These are phyloP conservation scores for Hypocryptadius cinnamomeus DNA, from an alignment of 2,113 vertebrate species.

Conservation along the genomic window DNA sequence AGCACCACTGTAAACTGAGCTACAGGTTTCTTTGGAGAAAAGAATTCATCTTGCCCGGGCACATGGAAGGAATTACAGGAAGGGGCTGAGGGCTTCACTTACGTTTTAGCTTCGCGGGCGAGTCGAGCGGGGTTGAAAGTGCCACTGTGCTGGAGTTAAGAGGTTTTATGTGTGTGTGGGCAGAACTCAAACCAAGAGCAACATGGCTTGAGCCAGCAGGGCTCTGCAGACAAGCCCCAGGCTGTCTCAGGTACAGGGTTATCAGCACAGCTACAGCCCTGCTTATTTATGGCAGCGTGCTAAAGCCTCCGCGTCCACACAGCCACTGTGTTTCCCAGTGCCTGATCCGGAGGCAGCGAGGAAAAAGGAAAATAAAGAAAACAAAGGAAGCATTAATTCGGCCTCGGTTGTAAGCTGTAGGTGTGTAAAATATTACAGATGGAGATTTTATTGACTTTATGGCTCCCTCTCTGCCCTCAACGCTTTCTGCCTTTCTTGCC, in stretches of 20 bases:
- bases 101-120: not conserved
- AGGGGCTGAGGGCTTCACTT: not conserved
- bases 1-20: slow-evolving; percentile 30
- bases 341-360: not conserved
- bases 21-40: not conserved
- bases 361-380: not conserved
- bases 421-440: not conserved
- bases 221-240: slow-evolving; percentile 2
- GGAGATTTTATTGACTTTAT: not conserved
- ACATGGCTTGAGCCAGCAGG: slow-evolving; percentile 5
- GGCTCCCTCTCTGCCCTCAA: not conserved
- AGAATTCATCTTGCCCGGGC: slow-evolving; percentile 13
- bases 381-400: slow-evolving; percentile 1
- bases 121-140: slow-evolving; percentile 28
- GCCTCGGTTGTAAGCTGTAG: not conserved
- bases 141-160: slow-evolving; percentile 47
- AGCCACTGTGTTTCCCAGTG: not conserved
- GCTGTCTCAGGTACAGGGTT: slow-evolving; percentile 10
- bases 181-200: slow-evolving; percentile 42
- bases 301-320: not conserved
- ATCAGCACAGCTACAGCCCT: not conserved
- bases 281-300: not conserved
- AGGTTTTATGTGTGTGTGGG: slow-evolving; percentile 51
- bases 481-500: not conserved
- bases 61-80: slow-evolving; percentile 42